These are phyloP conservation scores for Trissolcus basalis DNA, from an alignment of 1,140 invertebrate species.

Conservation along the genomic window DNA sequence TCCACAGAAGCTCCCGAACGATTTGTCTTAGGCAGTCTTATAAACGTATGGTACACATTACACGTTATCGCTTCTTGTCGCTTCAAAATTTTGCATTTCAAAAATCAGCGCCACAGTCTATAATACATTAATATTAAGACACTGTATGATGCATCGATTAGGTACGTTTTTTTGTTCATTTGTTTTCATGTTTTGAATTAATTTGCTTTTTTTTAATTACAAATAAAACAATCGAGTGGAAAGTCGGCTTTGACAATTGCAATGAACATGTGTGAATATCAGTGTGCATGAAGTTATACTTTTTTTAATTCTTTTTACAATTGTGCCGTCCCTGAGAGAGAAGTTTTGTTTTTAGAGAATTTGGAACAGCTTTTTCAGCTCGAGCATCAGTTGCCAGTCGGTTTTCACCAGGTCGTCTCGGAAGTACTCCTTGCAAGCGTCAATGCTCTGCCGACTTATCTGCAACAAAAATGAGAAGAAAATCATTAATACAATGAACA, in stretches of 20 bases:
- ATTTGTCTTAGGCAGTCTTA: constrained; percentile 50
- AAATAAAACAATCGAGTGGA: constrained; percentile 22
- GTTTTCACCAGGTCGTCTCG: constrained; percentile 95
- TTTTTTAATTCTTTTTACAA: constrained; percentile 41
- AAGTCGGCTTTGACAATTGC: constrained; percentile 30
- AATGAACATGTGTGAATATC: constrained; percentile 23
- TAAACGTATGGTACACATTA: constrained; percentile 34
- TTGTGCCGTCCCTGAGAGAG: constrained; percentile 4
- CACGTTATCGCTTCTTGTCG: constrained; percentile 7
- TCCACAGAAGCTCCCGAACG: constrained; percentile 15
- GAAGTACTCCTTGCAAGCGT: constrained; percentile 99
- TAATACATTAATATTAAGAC: constrained; percentile 11
- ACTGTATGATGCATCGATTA: constrained; percentile 1
- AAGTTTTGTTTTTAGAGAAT: constrained; percentile 85
- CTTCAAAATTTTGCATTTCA: constrained; percentile 27
- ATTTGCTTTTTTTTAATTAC: constrained; percentile 13
- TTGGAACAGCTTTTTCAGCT: constrained; percentile 98
- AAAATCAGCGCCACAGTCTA: constrained; percentile 21
- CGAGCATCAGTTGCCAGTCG: constrained; percentile 98
- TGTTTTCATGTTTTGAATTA: constrained; percentile 5
- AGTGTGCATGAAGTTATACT: constrained; percentile 35
- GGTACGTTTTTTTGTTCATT: neutral
- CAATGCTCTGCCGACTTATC: constrained; percentile 98
- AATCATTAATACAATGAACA: too few relatives aligned
- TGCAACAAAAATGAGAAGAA: constrained; percentile 78